Evolutionary conservation across 2,888 invertebrate species (phyloP).

Genomic region (Megaustenia siamemsis): DNA sequence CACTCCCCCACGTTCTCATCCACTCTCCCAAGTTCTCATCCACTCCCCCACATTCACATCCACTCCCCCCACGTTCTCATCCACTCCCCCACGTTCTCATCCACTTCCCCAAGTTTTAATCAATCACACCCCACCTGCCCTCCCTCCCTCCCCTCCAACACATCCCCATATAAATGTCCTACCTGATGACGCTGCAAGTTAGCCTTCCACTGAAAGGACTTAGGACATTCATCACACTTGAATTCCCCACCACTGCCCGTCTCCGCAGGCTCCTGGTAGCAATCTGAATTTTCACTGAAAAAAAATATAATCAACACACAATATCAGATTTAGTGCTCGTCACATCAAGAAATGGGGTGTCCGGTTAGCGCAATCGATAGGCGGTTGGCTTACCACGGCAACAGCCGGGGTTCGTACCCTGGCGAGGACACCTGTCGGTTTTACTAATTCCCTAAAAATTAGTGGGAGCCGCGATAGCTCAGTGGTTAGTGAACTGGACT

Average conservation of each 20-base stretch:
- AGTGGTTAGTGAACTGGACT: too few relatives aligned
- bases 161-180: background rate
- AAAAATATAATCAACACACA: slow-evolving; percentile 13
- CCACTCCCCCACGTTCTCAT: background rate
- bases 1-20: too few relatives aligned
- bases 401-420: too few relatives aligned
- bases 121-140: background rate
- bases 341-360: too few relatives aligned
- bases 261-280: slow-evolving; percentile 56
- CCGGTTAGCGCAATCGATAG: too few relatives aligned
- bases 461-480: too few relatives aligned
- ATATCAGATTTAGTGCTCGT: too few relatives aligned
- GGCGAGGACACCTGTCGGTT: too few relatives aligned
- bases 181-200: slow-evolving; percentile 91
- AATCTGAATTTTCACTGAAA: slow-evolving; percentile 57
- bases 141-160: background rate
- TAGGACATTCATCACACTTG: slow-evolving; percentile 91
- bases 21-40: too few relatives aligned
- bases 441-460: too few relatives aligned
- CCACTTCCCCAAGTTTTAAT: background rate
- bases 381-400: too few relatives aligned
- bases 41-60: too few relatives aligned
- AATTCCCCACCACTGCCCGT: slow-evolving; percentile 82
- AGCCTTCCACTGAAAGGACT: slow-evolving; percentile 90
- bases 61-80: background rate